Base-by-base conservation (phyloP, 1,140 invertebrate species). In the Solenopsis invicta region DNA sequence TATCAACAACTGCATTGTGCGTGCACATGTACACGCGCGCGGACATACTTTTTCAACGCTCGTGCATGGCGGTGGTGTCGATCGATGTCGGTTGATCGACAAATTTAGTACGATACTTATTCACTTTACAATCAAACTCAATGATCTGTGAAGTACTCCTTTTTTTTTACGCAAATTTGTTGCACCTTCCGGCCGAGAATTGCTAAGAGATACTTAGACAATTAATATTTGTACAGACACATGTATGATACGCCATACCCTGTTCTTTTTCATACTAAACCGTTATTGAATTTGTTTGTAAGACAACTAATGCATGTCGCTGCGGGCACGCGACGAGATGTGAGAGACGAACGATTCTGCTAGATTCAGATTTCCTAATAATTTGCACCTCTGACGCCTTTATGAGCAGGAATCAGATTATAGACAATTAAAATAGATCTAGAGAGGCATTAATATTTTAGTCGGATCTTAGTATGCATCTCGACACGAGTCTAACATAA, bases 401-500 rank as follows among this genome's bases (percentile, higher is more conserved):
- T 89, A 69, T 86, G 61, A 48, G 21, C 52, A 45, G 10, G 18
- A 71, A 59, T 71, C 78, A 37, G 21, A 16, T 80, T 71, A 45
- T 56, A 81, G 13, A 29, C 48, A 45, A 45, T 81, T 71, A 45
- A 84, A 84, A 75, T 74, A 84, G 66, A 50, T 61, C 69, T 52
- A 76, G 16, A 78, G 56, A 74, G 69, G 18, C 48, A 88, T 86
- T 91, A 90, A 88, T 90, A 85, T 92, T 37, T 67, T 78, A 92
- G 91, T 94, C 75, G 72, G 89, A 89, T 91, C 75, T 86, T 91
- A 77, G 66, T 88, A 77, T 90, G 88, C 61, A 72, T 89, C 77
- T 89, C 84, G 10, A 80, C 48, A 56, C 29, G 66, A 86, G 66
- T 91, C 78, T 91, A 77, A 92, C 92, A 84, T 91, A 92, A 88